phyloP scores from a whole-genome alignment of 64 coral and sea anemone genomes.

The Dendrophyllia cribrosa region DNA sequence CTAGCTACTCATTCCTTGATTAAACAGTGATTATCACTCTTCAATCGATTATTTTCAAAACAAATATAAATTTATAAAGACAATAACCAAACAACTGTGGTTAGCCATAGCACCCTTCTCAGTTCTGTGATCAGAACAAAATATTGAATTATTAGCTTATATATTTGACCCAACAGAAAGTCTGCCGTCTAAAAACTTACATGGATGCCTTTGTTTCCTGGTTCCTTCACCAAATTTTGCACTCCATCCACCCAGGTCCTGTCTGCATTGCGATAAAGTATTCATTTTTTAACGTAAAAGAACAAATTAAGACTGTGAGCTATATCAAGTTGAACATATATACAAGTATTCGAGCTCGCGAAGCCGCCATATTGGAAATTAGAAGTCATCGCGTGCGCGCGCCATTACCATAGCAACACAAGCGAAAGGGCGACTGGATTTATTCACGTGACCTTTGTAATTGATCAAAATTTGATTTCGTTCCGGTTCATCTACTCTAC shows the following conservation, averaged over 20 bases:
- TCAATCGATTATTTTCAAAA: too few relatives aligned
- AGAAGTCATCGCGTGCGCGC: not conserved
- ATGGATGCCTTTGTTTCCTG: slow-evolving; percentile 58
- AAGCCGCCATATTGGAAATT: slow-evolving; percentile 51
- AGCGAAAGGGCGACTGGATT: not conserved
- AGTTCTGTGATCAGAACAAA: too few relatives aligned
- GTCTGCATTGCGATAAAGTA: not conserved
- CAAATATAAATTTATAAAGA: too few relatives aligned
- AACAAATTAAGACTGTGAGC: not conserved
- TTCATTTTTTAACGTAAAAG: slow-evolving; percentile 36
- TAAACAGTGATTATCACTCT: too few relatives aligned
- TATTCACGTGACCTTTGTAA: too few relatives aligned
- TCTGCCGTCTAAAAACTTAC: slow-evolving; percentile 37
- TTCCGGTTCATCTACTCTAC: too few relatives aligned
- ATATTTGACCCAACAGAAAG: too few relatives aligned
- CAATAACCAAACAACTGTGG: too few relatives aligned
- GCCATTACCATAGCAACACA: slow-evolving; percentile 13
- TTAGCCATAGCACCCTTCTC: too few relatives aligned
- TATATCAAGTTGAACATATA: not conserved
- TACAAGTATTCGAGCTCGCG: not conserved
- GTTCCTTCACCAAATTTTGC: slow-evolving; percentile 81
- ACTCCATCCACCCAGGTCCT: slow-evolving; percentile 67
- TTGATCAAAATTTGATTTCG: too few relatives aligned
- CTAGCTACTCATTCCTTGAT: too few relatives aligned
- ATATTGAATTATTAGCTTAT: too few relatives aligned